Base-by-base conservation (phyloP, 92 coral and sea anemone genomes). In the Actinostola sp. region DNA sequence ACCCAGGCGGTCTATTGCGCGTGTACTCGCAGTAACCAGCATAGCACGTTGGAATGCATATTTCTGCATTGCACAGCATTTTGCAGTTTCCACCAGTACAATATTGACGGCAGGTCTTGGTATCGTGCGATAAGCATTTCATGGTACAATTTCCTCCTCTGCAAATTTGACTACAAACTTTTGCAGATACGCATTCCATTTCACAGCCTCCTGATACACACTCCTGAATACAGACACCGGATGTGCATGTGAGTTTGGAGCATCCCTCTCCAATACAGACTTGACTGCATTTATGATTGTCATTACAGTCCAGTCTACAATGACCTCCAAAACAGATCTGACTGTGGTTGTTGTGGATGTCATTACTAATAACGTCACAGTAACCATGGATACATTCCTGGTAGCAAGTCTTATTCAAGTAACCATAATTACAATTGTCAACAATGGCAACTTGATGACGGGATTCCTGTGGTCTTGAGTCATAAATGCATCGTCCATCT, bases 241-340 rank as follows among this genome's bases (percentile, higher is more conserved):
- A 83, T 20, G 68, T 83, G 39, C 97, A 90, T 21, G 85, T 83
- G 54, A 90, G 62, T n/a, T 81, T 86, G 10, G 73, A 61, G 61
- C 97, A 90, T 54, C 86, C 78, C 49, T 84, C 78, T 24, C 92
- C 97, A 1, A 75, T 82, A 33, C 97, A 90, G 30, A 87, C 97
- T 41, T 90, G 97, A 46, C 86, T 87, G 71, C 97, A 90, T 34
- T 78, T 80, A 21, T 62, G 68, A 26, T 76, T 39, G 31, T 86
- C 86, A 10, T 53, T 72, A 70, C 97, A 90, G 35, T 76, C 80
- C 30, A 90, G 56, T 53, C 80, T 83, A 77, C 97, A 90, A 38
- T 76, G 74, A 33, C 97, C 97, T 38, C 97, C 97, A 60, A 80
- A 66, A 54, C 97, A 90, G 27, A 64, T 76, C 61, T 90, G 97